Conservation (phyloP, 2,888 invertebrate species). For the Frankliniella fusca region DNA sequence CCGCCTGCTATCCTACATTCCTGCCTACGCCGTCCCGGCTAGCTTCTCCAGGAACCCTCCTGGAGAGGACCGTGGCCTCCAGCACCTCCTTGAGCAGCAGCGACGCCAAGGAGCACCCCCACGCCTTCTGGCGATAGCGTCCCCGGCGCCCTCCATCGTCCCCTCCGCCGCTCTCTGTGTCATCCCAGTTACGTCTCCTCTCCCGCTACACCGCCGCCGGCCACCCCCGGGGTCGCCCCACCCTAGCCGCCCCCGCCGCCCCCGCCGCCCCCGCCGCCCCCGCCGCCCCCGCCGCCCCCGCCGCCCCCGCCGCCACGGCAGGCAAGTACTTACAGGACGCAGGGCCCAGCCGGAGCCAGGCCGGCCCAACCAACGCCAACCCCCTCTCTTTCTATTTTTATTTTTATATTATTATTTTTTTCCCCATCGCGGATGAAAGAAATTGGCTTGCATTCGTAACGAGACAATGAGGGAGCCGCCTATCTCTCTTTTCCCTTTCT, state of each 20-base stretch:
- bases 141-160: background rate
- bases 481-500: background rate
- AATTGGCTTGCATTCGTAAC: constrained; percentile 26
- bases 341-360: background rate
- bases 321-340: constrained; percentile 12
- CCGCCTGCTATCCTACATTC: too few relatives aligned
- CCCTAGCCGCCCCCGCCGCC: background rate
- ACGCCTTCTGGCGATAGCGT: too few relatives aligned
- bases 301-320: background rate
- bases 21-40: too few relatives aligned
- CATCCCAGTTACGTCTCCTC: background rate
- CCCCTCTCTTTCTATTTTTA: background rate
- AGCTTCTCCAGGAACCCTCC: too few relatives aligned
- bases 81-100: background rate
- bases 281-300: background rate
- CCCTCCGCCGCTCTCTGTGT: background rate
- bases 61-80: too few relatives aligned
- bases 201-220: background rate
- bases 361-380: background rate
- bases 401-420: constrained; percentile 19
- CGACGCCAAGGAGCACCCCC: background rate
- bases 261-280: background rate
- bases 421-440: constrained; percentile 20
- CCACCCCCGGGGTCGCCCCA: background rate
- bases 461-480: constrained; percentile 9